phyloP scores from a whole-genome alignment of 1,140 invertebrate genomes.

The Temnothorax nylanderi region DNA sequence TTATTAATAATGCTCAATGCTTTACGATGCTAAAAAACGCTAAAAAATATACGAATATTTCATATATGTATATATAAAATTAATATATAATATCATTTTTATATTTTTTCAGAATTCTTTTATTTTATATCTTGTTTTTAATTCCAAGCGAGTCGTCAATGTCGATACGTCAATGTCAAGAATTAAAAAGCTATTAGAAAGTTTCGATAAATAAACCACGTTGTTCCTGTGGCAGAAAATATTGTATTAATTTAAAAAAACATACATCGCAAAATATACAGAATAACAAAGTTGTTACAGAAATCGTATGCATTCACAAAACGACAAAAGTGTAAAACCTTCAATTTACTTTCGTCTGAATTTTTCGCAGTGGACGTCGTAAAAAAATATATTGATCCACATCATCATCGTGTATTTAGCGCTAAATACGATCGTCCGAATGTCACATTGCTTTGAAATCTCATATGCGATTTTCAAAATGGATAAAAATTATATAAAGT shows the following conservation, averaged over 20 bases:
- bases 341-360: background rate
- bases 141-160: background rate
- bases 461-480: background rate
- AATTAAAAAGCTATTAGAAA: constrained; percentile 48
- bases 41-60: background rate
- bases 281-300: constrained; percentile 42
- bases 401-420: background rate
- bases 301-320: constrained; percentile 64
- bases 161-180: background rate
- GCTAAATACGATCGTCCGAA: background rate
- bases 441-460: background rate
- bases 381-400: constrained; percentile 17
- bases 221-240: constrained; percentile 59
- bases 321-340: constrained; percentile 40
- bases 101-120: background rate
- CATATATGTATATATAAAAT: background rate
- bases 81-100: background rate
- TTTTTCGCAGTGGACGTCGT: background rate
- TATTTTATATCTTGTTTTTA: background rate
- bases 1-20: background rate
- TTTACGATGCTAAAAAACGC: background rate
- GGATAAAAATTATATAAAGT: background rate
- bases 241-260: constrained; percentile 65
- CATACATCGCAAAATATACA: constrained; percentile 68
- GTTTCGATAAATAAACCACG: constrained; percentile 49